Evolutionary conservation across 1,140 invertebrate genomes (phyloP).

Genomic region (Brachionus rubens): DNA sequence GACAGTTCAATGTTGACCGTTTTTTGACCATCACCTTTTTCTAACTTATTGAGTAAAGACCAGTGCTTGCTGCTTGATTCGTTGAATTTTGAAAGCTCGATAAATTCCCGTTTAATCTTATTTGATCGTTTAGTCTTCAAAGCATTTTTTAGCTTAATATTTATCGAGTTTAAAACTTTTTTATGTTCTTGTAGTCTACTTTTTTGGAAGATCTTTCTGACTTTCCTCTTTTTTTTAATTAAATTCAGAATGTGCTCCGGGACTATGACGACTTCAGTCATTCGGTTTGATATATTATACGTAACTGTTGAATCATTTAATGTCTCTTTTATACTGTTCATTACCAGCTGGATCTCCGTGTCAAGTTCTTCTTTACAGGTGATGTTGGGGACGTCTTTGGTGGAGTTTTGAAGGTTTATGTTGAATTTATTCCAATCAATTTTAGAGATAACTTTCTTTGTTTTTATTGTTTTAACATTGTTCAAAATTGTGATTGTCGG

Average conservation of each 20-base stretch:
- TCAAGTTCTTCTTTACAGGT: not conserved
- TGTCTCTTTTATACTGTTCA: not conserved
- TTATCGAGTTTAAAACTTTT: not conserved
- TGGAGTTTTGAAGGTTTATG: too few relatives aligned
- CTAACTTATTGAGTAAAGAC: slow-evolving; percentile 1
- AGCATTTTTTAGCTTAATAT: not conserved
- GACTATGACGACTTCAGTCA: not conserved
- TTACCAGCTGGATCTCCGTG: not conserved
- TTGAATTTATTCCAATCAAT: too few relatives aligned
- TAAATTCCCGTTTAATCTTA: not conserved
- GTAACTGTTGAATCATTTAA: not conserved
- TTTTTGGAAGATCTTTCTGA: slow-evolving; percentile 18
- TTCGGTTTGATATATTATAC: not conserved
- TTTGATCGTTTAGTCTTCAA: not conserved
- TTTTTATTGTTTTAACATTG: too few relatives aligned
- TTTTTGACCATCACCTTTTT: not conserved
- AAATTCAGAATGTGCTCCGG: not conserved
- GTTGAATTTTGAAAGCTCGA: not conserved
- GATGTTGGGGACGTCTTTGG: too few relatives aligned
- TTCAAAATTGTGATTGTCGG: too few relatives aligned
- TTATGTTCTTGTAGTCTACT: not conserved
- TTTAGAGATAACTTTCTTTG: too few relatives aligned
- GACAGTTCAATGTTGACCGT: not conserved
- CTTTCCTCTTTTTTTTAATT: slow-evolving; percentile 2
- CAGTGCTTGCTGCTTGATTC: not conserved